These are phyloP conservation scores for Synanceia verrucosa DNA, from an alignment of 2,797 vertebrate species.

Conservation along the genomic window DNA sequence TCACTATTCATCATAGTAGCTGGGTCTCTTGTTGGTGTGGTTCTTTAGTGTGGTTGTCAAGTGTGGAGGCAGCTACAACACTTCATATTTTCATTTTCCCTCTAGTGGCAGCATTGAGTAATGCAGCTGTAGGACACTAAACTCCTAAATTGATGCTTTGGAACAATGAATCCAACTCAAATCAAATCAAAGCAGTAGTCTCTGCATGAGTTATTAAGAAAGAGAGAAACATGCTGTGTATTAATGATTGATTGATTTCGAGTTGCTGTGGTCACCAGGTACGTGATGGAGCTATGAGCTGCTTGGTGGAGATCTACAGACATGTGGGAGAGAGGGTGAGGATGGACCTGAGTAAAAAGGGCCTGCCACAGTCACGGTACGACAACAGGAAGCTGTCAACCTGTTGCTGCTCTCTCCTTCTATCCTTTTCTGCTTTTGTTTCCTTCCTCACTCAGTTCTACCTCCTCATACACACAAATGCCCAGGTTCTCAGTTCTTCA, in stretches of 20 bases:
- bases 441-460: not conserved
- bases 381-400: conserved; percentile 2
- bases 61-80: not conserved
- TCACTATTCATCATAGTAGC: not conserved
- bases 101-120: conserved; percentile 13
- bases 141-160: not conserved
- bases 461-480: not conserved
- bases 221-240: not conserved
- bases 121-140: not conserved
- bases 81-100: not conserved
- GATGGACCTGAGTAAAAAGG: conserved; percentile 98
- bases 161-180: not conserved
- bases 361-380: conserved; percentile 96
- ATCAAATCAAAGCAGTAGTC: not conserved
- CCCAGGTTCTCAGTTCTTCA: not conserved
- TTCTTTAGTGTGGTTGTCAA: not conserved
- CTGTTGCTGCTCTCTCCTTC: not conserved
- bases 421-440: not conserved
- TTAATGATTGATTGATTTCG: not conserved
- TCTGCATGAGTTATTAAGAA: no score
- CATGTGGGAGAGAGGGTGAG: conserved; percentile 97
- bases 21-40: not conserved
- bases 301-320: conserved; percentile 97
- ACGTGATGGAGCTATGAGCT: conserved; percentile 95
- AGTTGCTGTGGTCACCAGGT: conserved; percentile 79